Base-by-base conservation (phyloP, 2,113 vertebrate genomes). In the Melanerpes formicivorus region DNA sequence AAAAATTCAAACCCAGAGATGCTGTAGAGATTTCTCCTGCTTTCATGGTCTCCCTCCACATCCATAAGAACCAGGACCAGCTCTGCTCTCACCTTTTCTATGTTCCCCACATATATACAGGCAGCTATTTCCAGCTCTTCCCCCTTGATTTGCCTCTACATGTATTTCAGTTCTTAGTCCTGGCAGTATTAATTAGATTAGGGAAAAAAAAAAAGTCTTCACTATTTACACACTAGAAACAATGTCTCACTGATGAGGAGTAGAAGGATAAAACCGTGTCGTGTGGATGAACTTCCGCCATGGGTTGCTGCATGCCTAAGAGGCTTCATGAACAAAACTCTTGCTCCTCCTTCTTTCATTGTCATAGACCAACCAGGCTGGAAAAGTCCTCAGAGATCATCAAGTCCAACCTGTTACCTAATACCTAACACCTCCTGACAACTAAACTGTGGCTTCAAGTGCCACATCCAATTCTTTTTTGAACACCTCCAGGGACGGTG, bases 71-170 rank as follows among this genome's bases (percentile, higher is more conserved):
- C 17, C 37, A 71, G 21, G 46, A 44, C 7, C 22, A 37, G 23
- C 34, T 55, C 3, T 32, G 14, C 5, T 6, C 6, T 71, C 2
- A 0, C 9, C 21, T 3, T 26, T 63, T 26, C 18, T n/a, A 77
- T 4, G 2, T n/a, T 46, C 32, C 63, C 42, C 9, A 13, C 3
- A 0, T 15, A 29, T 16, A 26, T 18, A 9, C 25, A 64, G 13
- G 6, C 27, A 55, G 18, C 9, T 8, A 6, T 65, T 74, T 34
- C 23, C 44, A 32, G 27, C 29, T 80, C 23, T 76, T 66, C 18
- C 64, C 11, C 66, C 40, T 66, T 16, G 27, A 30, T 25, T 56
- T 58, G 4, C 30, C 9, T 54, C 32, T 74, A 32, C 8, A 1
- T 6, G 8, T 1, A 26, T 26, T 30, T 11, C 34, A 56, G 5